A percentile compares a stretch with the other conserved stretches of the same genome.
Conservation (phyloP, 2,113 vertebrate species). For the Chloroceryle aenea region DNA sequence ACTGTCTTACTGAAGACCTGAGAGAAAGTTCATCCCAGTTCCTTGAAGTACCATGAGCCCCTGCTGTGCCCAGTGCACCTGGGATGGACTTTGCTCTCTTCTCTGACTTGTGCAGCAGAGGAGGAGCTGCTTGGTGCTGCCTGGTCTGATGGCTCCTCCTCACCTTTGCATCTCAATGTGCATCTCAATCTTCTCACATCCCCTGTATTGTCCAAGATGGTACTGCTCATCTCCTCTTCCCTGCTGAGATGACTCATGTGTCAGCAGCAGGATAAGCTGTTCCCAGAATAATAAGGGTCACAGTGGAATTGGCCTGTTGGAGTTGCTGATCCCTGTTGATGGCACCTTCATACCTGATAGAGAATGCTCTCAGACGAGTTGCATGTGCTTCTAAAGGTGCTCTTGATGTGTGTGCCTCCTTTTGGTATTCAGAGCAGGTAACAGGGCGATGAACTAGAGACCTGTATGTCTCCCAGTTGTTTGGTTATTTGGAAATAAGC, state of each 20-base stretch:
- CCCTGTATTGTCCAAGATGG: fast-evolving
- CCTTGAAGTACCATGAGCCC: not conserved
- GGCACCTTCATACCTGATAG: not conserved
- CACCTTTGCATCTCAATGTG: not conserved
- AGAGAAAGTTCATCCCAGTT: not conserved
- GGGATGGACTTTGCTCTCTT: not conserved
- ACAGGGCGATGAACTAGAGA: not conserved
- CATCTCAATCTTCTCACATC: not conserved
- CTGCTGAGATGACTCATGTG: not conserved
- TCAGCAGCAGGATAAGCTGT: not conserved
- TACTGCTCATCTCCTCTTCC: not conserved
- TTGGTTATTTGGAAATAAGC: not conserved
- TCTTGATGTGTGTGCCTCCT: not conserved
- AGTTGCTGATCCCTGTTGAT: not conserved
- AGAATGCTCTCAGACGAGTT: not conserved
- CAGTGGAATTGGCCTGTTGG: not conserved
- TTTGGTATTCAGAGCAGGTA: not conserved
- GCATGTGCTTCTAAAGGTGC: not conserved
- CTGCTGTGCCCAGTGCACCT: not conserved
- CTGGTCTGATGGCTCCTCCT: not conserved
- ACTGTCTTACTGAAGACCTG: not conserved
- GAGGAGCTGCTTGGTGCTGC: not conserved
- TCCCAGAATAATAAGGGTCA: not conserved
- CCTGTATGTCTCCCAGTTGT: not conserved
- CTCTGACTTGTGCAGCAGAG: not conserved